These are phyloP conservation scores for Malurus splendens DNA, from an alignment of 2,797 vertebrate species.

Conservation along the genomic window DNA sequence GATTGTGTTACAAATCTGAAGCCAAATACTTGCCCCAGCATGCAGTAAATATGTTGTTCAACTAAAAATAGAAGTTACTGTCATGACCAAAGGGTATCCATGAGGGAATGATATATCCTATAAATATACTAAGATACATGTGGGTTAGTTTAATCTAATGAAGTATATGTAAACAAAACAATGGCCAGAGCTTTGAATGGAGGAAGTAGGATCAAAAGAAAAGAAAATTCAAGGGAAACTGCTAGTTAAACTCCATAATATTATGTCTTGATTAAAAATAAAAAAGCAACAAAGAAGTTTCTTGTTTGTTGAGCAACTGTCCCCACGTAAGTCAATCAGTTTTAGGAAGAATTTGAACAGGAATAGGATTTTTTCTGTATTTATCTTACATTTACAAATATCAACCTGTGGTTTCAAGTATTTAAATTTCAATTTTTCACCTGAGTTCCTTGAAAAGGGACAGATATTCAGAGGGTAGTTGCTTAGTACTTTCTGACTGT, in stretches of 20 bases:
- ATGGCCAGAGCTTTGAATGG: background rate
- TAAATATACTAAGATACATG: conserved; percentile 29
- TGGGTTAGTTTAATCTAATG: background rate
- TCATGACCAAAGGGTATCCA: background rate
- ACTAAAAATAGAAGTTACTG: conserved; percentile 52
- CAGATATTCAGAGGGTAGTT: background rate
- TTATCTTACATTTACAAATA: background rate
- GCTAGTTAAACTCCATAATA: background rate
- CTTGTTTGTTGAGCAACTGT: background rate
- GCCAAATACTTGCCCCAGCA: background rate
- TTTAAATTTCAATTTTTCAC: background rate
- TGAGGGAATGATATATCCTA: conserved; percentile 6
- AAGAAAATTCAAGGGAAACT: background rate
- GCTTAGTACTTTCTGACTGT: background rate
- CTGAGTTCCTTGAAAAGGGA: background rate
- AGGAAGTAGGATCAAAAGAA: background rate
- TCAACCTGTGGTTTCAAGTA: background rate
- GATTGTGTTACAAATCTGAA: background rate
- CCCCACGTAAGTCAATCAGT: background rate
- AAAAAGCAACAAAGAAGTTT: background rate
- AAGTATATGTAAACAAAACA: background rate
- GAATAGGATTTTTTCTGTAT: background rate
- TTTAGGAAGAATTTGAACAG: background rate
- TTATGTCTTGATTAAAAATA: background rate
- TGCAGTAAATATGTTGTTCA: conserved; percentile 6